Conservation (phyloP, 2,888 invertebrate species). For the Ypsolopha sequella region DNA sequence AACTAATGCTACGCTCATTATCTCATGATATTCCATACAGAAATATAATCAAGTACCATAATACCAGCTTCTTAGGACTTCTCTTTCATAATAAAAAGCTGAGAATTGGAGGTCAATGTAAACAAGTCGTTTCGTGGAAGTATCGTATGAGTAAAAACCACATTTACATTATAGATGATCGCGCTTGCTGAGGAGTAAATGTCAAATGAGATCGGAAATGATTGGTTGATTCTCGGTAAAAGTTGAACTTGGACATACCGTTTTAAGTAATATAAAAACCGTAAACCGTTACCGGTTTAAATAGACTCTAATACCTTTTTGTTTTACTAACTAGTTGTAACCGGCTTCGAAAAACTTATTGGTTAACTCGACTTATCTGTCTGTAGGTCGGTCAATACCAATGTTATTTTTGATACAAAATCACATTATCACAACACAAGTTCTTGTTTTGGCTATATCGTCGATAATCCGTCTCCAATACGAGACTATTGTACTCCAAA, state of each 20-base stretch:
- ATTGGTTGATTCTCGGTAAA: not conserved
- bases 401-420: too few relatives aligned
- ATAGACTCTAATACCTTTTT: not conserved
- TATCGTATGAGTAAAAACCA: constrained; percentile 55
- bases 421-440: too few relatives aligned
- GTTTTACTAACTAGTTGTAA: not conserved
- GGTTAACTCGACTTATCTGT: too few relatives aligned
- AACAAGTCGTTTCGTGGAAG: constrained; percentile 12
- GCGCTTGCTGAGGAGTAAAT: constrained; percentile 56
- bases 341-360: not conserved
- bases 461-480: too few relatives aligned
- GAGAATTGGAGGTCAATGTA: not conserved
- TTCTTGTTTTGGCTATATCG: too few relatives aligned
- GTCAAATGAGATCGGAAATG: constrained; percentile 64
- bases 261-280: not conserved
- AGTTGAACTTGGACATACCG: too few relatives aligned
- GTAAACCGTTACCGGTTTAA: not conserved
- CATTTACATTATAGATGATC: constrained; percentile 63
- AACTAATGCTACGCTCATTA: not conserved
- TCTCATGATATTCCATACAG: not conserved
- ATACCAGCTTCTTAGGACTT: not conserved
- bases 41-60: not conserved
- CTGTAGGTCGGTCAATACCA: too few relatives aligned
- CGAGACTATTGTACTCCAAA: too few relatives aligned
- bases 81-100: not conserved